Conservation (phyloP, 2,888 invertebrate species). For the Melanotus villosus region DNA sequence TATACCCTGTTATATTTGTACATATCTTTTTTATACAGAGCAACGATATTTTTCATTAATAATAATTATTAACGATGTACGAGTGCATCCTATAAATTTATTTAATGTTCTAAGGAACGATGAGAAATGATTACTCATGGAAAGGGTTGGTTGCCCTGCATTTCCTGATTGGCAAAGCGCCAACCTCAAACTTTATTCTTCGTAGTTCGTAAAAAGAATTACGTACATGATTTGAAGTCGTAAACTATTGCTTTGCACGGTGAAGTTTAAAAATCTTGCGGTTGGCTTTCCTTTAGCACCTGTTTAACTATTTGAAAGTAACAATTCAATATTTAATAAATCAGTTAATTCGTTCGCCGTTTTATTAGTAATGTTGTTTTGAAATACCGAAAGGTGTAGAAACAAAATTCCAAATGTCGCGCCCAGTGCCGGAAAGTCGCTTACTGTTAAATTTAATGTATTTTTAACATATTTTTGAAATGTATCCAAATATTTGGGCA, state of each 20-base stretch:
- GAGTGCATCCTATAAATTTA: slow-evolving; percentile 4
- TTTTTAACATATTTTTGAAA: slow-evolving; percentile 12
- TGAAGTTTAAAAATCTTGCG: background rate
- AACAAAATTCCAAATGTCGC: slow-evolving; percentile 8
- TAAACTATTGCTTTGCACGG: background rate
- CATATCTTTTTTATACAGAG: too few relatives aligned
- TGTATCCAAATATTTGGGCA: slow-evolving; percentile 10
- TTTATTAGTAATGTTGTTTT: slow-evolving; percentile 7
- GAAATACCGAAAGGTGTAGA: slow-evolving; percentile 1
- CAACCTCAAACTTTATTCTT: slow-evolving; percentile 5
- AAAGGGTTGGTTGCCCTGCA: slow-evolving; percentile 14
- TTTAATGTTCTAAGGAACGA: slow-evolving; percentile 12
- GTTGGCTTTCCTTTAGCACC: background rate
- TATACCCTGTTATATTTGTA: too few relatives aligned
- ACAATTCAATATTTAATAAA: background rate
- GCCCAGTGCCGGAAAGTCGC: slow-evolving; percentile 14
- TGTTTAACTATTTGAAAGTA: slow-evolving; percentile 6
- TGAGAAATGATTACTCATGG: background rate
- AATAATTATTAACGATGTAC: background rate
- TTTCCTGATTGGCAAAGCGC: slow-evolving; percentile 7
- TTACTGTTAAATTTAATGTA: slow-evolving; percentile 14
- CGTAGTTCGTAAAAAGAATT: slow-evolving; percentile 12
- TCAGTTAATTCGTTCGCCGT: background rate
- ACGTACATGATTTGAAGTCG: background rate
- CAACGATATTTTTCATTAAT: too few relatives aligned